Percentiles rank a stretch among this genome's conserved stretches.
These are phyloP conservation scores for Xenotilapia caudafasciata DNA, from an alignment of 2,113 vertebrate species.

Conservation along the genomic window DNA sequence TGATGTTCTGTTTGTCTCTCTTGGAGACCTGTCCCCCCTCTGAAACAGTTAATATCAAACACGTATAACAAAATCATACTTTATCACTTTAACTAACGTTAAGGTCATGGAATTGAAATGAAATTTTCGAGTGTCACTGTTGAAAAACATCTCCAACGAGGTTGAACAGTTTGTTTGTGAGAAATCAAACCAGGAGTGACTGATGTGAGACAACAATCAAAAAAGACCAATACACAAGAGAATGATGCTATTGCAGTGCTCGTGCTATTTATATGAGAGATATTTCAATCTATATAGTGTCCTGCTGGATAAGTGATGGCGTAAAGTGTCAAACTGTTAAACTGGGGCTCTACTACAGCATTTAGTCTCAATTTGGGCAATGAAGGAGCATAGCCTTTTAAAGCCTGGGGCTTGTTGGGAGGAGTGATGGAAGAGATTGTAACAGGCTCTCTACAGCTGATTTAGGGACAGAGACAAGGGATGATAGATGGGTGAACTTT, in stretches of 20 bases:
- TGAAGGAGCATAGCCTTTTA: constrained; percentile 6
- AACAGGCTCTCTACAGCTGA: constrained; percentile 17
- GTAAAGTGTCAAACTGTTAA: neutral
- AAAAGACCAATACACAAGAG: neutral
- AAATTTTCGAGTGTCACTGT: neutral
- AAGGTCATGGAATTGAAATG: neutral
- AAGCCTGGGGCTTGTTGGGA: constrained; percentile 17
- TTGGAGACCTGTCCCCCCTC: neutral
- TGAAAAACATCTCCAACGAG: neutral
- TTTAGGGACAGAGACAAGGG: neutral
- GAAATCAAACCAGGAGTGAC: neutral
- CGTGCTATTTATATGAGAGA: neutral
- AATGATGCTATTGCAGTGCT: neutral
- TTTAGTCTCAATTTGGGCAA: constrained; percentile 38
- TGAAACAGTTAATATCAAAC: neutral
- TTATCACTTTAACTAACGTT: neutral
- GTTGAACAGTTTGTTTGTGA: neutral
- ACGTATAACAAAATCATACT: neutral
- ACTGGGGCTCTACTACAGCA: constrained; percentile 7
- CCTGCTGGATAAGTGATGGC: neutral
- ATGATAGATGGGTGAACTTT: constrained; percentile 36
- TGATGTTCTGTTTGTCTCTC: neutral
- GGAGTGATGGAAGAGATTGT: constrained; percentile 26
- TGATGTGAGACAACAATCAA: neutral
- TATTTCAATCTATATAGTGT: neutral